Percentiles rank a stretch among this genome's conserved stretches.
Evolutionary conservation across 2,113 vertebrate species (phyloP).

Genomic region (Tupaia chinensis): DNA sequence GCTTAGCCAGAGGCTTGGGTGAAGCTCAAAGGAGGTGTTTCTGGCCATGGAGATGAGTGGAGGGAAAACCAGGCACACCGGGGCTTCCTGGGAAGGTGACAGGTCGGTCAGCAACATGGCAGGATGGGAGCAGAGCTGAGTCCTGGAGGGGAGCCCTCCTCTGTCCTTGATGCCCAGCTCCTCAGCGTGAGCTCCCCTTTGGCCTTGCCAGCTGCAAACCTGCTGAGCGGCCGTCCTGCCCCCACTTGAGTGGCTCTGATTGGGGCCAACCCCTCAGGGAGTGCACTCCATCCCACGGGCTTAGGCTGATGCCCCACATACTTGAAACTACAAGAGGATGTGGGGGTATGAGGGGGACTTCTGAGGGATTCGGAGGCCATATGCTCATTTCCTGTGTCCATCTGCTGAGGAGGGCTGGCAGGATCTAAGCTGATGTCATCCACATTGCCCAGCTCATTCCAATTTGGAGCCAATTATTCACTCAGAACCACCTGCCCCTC

Average conservation of each 20-base stretch:
- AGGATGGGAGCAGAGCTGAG: background rate
- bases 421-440: constrained; percentile 67
- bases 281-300: background rate
- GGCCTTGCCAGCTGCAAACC: background rate
- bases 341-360: fast-evolving
- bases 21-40: background rate
- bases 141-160: background rate
- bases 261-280: background rate
- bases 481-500: background rate
- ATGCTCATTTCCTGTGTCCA: background rate
- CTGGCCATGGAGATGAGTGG: fast-evolving
- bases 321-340: background rate
- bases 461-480: constrained; percentile 72
- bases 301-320: background rate
- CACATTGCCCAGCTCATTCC: constrained; percentile 56
- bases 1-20: background rate
- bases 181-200: constrained; percentile 12
- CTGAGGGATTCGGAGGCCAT: background rate
- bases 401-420: constrained; percentile 28
- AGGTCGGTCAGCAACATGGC: background rate
- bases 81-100: too few relatives aligned
- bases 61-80: fast-evolving
- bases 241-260: background rate
- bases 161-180: background rate
- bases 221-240: background rate